phyloP scores from a whole-genome alignment of 92 coral and sea anemone genomes.

The Chrysogorgia sp. region DNA sequence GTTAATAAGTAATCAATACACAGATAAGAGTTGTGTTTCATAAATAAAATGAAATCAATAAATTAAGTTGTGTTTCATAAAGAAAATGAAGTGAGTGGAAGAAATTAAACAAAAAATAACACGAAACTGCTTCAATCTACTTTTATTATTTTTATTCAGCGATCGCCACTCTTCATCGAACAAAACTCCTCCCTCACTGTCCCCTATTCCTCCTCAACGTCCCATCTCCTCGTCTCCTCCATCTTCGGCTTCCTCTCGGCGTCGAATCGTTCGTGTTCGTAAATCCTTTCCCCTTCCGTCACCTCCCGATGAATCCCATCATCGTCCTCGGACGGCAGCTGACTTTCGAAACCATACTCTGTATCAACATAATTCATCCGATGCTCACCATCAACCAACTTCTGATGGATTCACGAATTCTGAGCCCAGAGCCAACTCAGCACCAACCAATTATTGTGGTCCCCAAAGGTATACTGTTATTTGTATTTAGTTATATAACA shows the following conservation, averaged over 20 bases:
- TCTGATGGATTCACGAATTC: not conserved
- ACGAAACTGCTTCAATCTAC: not conserved
- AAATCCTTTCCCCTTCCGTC: slow-evolving; percentile 75
- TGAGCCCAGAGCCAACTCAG: slow-evolving; percentile 28
- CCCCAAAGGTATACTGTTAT: slow-evolving; percentile 26
- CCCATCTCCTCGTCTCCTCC: slow-evolving; percentile 78
- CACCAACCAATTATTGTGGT: slow-evolving; percentile 3
- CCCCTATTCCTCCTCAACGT: slow-evolving; percentile 51
- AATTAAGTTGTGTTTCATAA: no score
- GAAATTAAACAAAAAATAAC: not conserved
- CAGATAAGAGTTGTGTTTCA: no score
- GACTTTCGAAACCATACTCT: not conserved
- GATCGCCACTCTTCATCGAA: not conserved
- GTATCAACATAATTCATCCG: slow-evolving; percentile 8
- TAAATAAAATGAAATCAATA: no score
- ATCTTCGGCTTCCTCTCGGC: slow-evolving; percentile 55
- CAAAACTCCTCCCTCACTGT: slow-evolving; percentile 38
- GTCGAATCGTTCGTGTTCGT: slow-evolving; percentile 60
- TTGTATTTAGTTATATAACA: no score
- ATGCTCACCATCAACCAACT: slow-evolving; percentile 1
- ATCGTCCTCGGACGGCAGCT: slow-evolving; percentile 33
- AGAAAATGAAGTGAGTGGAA: not conserved
- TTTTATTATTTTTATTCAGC: not conserved
- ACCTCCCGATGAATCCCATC: slow-evolving; percentile 17
- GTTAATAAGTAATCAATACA: no score